Evolutionary conservation across 2,888 invertebrate species (phyloP).

Genomic region (Meteorus colon): DNA sequence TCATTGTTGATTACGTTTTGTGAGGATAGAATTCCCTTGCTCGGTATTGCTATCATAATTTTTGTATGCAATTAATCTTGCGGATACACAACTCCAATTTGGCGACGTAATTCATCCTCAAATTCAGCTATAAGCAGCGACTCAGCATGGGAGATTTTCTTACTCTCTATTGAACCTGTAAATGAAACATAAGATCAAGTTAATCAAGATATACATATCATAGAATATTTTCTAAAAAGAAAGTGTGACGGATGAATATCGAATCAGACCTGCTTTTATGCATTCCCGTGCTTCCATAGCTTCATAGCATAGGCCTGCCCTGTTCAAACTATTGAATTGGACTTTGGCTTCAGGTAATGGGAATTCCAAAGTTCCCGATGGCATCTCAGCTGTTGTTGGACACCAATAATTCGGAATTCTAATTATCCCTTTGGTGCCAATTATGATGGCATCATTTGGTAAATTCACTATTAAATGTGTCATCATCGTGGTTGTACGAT

Average conservation of each 20-base stretch:
- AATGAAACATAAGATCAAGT: conserved; percentile 53
- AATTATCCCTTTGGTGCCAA: conserved; percentile 82
- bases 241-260: conserved; percentile 14
- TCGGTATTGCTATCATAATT: neutral
- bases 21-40: neutral
- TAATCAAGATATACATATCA: no score
- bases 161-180: conserved; percentile 81
- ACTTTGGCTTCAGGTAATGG: conserved; percentile 79
- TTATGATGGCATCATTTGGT: conserved; percentile 79
- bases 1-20: neutral
- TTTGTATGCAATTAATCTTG: conserved; percentile 69
- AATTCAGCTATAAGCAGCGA: conserved; percentile 82
- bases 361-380: conserved; percentile 79
- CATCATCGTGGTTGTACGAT: conserved; percentile 79
- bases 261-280: conserved; percentile 77
- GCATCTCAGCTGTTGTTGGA: conserved; percentile 80
- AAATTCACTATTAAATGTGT: conserved; percentile 77
- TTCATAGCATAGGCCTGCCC: conserved; percentile 84
- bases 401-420: conserved; percentile 83
- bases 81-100: conserved; percentile 79
- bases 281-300: conserved; percentile 86
- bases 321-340: conserved; percentile 81
- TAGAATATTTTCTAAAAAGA: no score
- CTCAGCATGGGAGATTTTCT: conserved; percentile 80
- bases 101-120: conserved; percentile 82